Evolutionary conservation across 92 coral and sea anemone species (phyloP).

Genomic region (Phenganax stokvisi): DNA sequence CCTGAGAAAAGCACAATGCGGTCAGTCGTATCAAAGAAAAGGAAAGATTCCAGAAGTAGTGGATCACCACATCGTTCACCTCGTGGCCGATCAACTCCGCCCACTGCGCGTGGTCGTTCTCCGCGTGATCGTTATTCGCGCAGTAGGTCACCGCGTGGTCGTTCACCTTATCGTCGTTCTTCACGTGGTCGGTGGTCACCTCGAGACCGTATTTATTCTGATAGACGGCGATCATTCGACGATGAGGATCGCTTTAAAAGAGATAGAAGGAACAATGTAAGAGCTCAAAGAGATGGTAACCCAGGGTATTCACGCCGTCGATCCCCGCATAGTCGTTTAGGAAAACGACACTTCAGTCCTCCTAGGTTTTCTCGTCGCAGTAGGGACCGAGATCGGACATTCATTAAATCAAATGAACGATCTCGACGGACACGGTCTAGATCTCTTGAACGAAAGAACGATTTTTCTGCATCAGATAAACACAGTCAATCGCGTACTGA

Average conservation of each 20-base stretch:
- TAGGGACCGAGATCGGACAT: constrained; percentile 12
- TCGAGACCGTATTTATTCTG: constrained; percentile 26
- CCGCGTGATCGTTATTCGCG: too few relatives aligned
- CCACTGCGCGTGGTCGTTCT: too few relatives aligned
- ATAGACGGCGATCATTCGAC: constrained; percentile 28
- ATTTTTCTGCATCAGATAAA: not conserved
- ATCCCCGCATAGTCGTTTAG: constrained; percentile 21
- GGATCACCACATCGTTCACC: constrained; percentile 19
- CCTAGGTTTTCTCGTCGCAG: constrained; percentile 21
- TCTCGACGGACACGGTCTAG: constrained; percentile 18
- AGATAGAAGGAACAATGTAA: not conserved
- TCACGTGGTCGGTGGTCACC: constrained; percentile 10
- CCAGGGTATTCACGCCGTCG: constrained; percentile 13
- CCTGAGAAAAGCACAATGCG: constrained; percentile 29
- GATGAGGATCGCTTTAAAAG: constrained; percentile 4
- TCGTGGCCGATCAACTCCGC: not conserved
- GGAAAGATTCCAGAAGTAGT: not conserved
- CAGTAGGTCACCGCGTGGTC: too few relatives aligned
- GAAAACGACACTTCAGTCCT: constrained; percentile 20
- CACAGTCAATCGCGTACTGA: constrained; percentile 10
- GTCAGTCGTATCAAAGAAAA: constrained; percentile 29
- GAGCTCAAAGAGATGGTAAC: not conserved
- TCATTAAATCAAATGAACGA: constrained; percentile 1
- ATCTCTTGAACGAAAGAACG: not conserved
- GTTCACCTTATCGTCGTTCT: constrained; percentile 1